phyloP scores from a whole-genome alignment of 1,140 invertebrate species.

The Euwallacea fornicatus region DNA sequence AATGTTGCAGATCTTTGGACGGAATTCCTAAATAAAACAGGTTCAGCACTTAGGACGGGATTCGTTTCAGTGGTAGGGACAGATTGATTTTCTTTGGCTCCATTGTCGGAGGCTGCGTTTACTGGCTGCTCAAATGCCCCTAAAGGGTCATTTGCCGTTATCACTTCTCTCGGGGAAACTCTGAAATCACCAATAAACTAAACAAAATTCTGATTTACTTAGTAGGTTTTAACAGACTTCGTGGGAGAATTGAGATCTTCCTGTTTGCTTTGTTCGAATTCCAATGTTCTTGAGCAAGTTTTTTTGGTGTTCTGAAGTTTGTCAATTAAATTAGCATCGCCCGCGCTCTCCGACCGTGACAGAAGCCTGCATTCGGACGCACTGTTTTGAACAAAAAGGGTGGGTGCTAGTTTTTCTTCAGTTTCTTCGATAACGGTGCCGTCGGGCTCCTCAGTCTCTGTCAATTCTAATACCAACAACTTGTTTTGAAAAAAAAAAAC shows the following conservation, averaged over 20 bases:
- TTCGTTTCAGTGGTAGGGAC: slow-evolving; percentile 29
- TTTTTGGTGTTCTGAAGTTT: slow-evolving; percentile 62
- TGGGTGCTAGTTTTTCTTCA: slow-evolving; percentile 36
- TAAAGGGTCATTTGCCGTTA: slow-evolving; percentile 61
- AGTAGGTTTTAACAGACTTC: slow-evolving; percentile 47
- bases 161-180: slow-evolving; percentile 37
- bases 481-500: neutral
- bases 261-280: slow-evolving; percentile 53
- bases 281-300: slow-evolving; percentile 47
- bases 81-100: slow-evolving; percentile 39
- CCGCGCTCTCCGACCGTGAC: slow-evolving; percentile 70
- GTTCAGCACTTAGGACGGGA: slow-evolving; percentile 44
- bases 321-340: slow-evolving; percentile 72
- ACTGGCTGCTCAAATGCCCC: slow-evolving; percentile 71
- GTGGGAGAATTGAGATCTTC: slow-evolving; percentile 48
- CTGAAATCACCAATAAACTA: slow-evolving; percentile 24
- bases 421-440: slow-evolving; percentile 4
- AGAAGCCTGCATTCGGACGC: slow-evolving; percentile 59
- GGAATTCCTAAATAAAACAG: slow-evolving; percentile 48
- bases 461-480: slow-evolving; percentile 21
- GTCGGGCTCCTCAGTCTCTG: slow-evolving; percentile 21
- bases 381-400: slow-evolving; percentile 56
- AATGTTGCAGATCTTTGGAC: slow-evolving; percentile 61
- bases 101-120: slow-evolving; percentile 39
- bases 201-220: neutral